A percentile compares a stretch with the other conserved stretches of the same genome.
phyloP scores from a whole-genome alignment of 2,113 vertebrate genomes.

The Dissostichus mawsoni region DNA sequence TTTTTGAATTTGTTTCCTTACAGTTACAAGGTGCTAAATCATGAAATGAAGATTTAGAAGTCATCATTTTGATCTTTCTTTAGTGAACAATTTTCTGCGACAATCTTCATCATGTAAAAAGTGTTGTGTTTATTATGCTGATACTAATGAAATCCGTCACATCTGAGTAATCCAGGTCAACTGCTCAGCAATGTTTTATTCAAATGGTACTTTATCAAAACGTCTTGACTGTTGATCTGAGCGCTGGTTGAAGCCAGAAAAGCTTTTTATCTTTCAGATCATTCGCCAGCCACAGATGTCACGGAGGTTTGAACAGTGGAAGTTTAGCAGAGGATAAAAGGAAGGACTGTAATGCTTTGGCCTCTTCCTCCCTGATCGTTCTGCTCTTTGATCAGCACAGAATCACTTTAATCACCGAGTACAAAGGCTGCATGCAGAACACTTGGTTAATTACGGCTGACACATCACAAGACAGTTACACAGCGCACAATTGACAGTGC shows the following conservation, averaged over 20 bases:
- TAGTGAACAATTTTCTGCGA: too few relatives aligned
- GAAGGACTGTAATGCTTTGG: conserved; percentile 10
- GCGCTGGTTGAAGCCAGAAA: background rate
- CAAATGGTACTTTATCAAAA: background rate
- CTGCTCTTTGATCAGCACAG: conserved; percentile 51
- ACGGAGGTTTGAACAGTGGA: conserved; percentile 25
- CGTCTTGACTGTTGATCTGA: background rate
- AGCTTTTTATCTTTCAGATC: conserved; percentile 7
- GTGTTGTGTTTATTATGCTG: background rate
- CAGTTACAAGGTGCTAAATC: too few relatives aligned
- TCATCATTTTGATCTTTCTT: too few relatives aligned
- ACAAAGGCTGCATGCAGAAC: conserved; percentile 41
- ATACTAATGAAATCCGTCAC: background rate
- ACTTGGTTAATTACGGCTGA: conserved; percentile 38
- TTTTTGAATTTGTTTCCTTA: too few relatives aligned
- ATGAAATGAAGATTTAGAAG: too few relatives aligned
- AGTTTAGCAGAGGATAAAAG: conserved; percentile 33
- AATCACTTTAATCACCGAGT: conserved; percentile 37
- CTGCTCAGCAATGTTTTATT: background rate
- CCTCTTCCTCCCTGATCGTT: conserved; percentile 33
- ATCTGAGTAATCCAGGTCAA: background rate
- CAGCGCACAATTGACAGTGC: background rate
- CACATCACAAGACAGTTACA: conserved; percentile 24
- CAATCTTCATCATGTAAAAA: background rate
- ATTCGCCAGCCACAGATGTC: conserved; percentile 10